Conservation (phyloP, 1,140 invertebrate genomes). For the Colletes latitarsis region DNA sequence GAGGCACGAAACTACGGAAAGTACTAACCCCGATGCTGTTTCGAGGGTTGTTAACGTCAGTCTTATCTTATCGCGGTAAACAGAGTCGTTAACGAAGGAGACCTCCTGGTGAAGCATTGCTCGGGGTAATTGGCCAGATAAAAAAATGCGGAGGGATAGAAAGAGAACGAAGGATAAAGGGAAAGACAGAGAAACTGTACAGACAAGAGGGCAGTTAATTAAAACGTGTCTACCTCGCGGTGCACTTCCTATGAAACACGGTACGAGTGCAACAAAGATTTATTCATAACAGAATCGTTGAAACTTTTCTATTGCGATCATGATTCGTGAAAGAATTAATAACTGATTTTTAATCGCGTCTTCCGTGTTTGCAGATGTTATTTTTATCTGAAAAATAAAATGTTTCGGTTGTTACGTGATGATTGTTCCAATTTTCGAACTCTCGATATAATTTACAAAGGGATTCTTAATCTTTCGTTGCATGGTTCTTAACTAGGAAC, state of each 20-base stretch:
- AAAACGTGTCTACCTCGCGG: neutral
- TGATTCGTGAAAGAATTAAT: no score
- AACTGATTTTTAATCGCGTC: no score
- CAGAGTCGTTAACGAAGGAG: slow-evolving; percentile 28
- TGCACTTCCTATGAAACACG: slow-evolving; percentile 6
- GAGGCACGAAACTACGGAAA: neutral
- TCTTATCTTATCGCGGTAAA: slow-evolving; percentile 24
- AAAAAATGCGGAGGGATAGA: neutral
- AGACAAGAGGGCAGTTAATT: neutral
- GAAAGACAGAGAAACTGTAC: neutral
- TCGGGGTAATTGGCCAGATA: slow-evolving; percentile 1
- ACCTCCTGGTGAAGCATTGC: neutral
- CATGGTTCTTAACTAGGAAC: no score
- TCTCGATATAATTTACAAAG: no score
- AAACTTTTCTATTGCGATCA: no score
- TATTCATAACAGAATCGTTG: neutral
- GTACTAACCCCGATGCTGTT: slow-evolving; percentile 10
- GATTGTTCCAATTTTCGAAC: no score
- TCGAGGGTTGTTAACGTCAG: slow-evolving; percentile 33
- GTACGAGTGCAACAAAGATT: neutral
- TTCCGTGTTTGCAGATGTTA: no score
- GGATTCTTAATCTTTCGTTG: no score
- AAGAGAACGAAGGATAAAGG: neutral
- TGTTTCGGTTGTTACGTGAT: no score
- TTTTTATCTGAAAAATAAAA: no score